These are phyloP conservation scores for Monopis laevigella DNA, from an alignment of 2,888 invertebrate species.

Conservation along the genomic window DNA sequence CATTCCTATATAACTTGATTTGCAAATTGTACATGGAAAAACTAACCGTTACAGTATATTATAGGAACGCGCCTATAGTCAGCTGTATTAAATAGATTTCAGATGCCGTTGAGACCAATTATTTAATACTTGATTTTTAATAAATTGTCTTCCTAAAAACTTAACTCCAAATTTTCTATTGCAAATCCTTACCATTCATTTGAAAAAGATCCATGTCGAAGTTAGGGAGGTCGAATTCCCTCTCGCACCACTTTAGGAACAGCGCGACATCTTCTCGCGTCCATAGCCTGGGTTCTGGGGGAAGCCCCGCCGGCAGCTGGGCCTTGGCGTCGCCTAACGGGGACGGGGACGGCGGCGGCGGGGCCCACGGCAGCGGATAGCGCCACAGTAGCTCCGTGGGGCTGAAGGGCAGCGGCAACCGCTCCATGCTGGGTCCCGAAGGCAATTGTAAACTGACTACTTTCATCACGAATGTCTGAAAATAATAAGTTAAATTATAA, in stretches of 20 bases:
- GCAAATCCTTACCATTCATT: conserved; percentile 92
- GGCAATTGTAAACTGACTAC: conserved; percentile 76
- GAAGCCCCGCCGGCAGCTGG: conserved; percentile 83
- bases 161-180: no score
- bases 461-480: conserved; percentile 67
- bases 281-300: conserved; percentile 91
- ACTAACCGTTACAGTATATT: no score
- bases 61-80: no score
- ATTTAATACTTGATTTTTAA: no score
- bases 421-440: conserved; percentile 77
- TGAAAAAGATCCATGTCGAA: conserved; percentile 94
- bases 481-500: conserved; percentile 28
- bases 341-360: conserved; percentile 70
- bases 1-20: no score
- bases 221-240: conserved; percentile 90
- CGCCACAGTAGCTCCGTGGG: conserved; percentile 87
- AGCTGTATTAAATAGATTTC: no score
- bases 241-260: conserved; percentile 91
- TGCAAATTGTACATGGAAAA: no score
- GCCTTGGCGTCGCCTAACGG: conserved; percentile 87
- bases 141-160: no score
- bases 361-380: conserved; percentile 82
- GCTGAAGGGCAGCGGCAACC: conserved; percentile 83
- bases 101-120: no score
- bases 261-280: conserved; percentile 87